Evolutionary conservation across 2,888 invertebrate species (phyloP).

Genomic region (Zele albiditarsus): DNA sequence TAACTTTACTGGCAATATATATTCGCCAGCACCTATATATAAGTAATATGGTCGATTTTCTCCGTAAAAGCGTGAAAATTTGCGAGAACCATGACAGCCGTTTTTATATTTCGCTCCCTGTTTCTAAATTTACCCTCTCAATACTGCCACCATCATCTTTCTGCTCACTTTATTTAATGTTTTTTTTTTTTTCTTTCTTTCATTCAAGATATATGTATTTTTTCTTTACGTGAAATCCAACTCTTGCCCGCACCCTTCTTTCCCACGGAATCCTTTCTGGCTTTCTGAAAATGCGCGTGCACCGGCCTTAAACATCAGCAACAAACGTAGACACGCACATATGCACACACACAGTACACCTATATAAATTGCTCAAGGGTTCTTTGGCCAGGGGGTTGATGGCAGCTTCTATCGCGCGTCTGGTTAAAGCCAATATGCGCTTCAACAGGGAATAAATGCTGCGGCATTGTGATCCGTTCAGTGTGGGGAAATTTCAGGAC

Average conservation of each 20-base stretch:
- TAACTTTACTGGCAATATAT: neutral
- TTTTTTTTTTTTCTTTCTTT: slow-evolving; percentile 24
- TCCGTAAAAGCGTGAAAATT: slow-evolving; percentile 61
- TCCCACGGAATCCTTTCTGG: slow-evolving; percentile 70
- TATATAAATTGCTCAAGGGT: slow-evolving; percentile 9
- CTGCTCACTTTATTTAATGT: slow-evolving; percentile 46
- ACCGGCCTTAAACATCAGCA: slow-evolving; percentile 38
- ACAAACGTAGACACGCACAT: neutral
- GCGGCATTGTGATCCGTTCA: slow-evolving; percentile 52
- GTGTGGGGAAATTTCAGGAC: slow-evolving; percentile 47
- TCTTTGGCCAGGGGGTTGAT: slow-evolving; percentile 32
- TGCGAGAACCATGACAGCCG: slow-evolving; percentile 52
- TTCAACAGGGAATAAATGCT: slow-evolving; percentile 46
- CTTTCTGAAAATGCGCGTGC: slow-evolving; percentile 64
- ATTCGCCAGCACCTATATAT: slow-evolving; percentile 12
- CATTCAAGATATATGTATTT: slow-evolving; percentile 31
- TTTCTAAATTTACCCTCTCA: slow-evolving; percentile 29
- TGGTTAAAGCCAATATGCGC: slow-evolving; percentile 51
- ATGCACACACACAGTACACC: neutral
- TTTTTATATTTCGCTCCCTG: slow-evolving; percentile 29
- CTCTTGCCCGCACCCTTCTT: slow-evolving; percentile 65
- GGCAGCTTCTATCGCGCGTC: slow-evolving; percentile 38
- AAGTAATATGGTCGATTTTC: slow-evolving; percentile 52
- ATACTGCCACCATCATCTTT: slow-evolving; percentile 37
- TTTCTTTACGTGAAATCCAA: slow-evolving; percentile 60